Conservation (phyloP, 2,113 vertebrate species). For the Cololabis saira region DNA sequence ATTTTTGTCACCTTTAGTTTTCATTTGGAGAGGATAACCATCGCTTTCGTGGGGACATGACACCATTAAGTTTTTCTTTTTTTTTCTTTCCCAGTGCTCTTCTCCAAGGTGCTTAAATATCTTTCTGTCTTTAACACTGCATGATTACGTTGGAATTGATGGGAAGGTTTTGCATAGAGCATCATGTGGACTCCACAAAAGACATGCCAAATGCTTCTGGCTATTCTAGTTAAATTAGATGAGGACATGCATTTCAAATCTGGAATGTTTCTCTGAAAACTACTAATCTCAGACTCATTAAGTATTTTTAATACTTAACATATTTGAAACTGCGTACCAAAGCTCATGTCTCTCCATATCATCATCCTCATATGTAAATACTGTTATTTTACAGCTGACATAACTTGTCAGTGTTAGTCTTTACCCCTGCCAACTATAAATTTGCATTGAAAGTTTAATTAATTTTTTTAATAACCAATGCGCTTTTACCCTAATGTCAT, state of each 20-base stretch:
- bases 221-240: conserved; percentile 44
- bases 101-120: conserved; percentile 41
- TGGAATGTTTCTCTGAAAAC: conserved; percentile 38
- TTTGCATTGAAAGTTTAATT: conserved; percentile 20
- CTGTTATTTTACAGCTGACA: conserved; percentile 35
- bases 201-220: conserved; percentile 25
- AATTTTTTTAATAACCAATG: conserved; percentile 19
- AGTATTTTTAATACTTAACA: conserved; percentile 37
- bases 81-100: conserved; percentile 29
- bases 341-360: conserved; percentile 23
- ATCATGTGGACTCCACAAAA: conserved; percentile 14
- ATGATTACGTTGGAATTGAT: conserved; percentile 50
- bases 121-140: conserved; percentile 57
- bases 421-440: conserved; percentile 26
- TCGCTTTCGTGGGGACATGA: conserved; percentile 40
- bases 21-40: conserved; percentile 1
- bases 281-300: conserved; percentile 30
- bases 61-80: conserved; percentile 42
- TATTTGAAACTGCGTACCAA: conserved; percentile 30
- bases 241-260: conserved; percentile 30
- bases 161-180: conserved; percentile 23
- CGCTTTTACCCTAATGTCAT: conserved; percentile 6
- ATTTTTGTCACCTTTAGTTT: conserved; percentile 14
- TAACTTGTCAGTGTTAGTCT: conserved; percentile 16
- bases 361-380: conserved; percentile 63